These are phyloP conservation scores for Pterocles burchelli DNA, from an alignment of 2,113 vertebrate species.

Conservation along the genomic window DNA sequence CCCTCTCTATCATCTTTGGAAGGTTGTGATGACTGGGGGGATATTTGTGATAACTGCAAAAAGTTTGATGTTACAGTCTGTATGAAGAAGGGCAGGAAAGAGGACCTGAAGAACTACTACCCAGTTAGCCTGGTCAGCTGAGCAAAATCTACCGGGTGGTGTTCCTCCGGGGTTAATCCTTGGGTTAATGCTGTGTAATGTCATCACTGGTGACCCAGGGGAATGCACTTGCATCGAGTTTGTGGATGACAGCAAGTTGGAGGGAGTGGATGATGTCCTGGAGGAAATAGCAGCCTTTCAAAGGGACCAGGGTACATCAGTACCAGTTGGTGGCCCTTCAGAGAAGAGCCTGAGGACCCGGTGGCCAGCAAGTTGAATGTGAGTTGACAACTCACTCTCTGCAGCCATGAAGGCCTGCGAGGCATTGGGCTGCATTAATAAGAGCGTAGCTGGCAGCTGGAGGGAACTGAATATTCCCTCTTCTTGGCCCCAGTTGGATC, in stretches of 20 bases:
- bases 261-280: not conserved
- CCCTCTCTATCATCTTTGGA: not conserved
- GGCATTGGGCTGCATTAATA: not conserved
- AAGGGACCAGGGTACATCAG: not conserved
- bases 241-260: not conserved
- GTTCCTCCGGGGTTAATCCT: not conserved
- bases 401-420: not conserved
- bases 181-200: not conserved
- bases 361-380: not conserved
- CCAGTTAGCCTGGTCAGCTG: not conserved
- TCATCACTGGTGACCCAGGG: not conserved
- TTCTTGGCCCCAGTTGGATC: not conserved
- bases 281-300: not conserved
- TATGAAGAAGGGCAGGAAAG: not conserved
- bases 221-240: rapidly evolving
- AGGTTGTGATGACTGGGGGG: no score
- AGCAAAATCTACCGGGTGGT: not conserved
- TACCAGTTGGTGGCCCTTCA: not conserved
- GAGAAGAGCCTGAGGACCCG: not conserved
- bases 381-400: not conserved
- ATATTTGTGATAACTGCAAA: not conserved
- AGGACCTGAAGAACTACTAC: not conserved
- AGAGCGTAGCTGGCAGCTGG: not conserved
- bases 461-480: not conserved
- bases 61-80: not conserved